Conservation (phyloP, 2,888 invertebrate species). For the Cyclophora punctaria region DNA sequence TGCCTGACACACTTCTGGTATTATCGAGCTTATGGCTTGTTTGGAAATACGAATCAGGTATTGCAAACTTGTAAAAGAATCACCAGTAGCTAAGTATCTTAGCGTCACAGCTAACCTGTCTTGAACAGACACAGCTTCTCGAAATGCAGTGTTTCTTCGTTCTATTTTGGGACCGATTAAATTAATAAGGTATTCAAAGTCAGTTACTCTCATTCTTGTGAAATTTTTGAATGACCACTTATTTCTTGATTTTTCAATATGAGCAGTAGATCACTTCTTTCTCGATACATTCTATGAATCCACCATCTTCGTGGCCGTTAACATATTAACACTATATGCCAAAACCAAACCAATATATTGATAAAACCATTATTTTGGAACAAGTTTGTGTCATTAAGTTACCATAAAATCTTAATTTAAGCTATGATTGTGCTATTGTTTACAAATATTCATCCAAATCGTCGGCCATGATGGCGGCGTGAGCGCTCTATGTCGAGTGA, state of each 20-base stretch:
- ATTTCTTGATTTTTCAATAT: background rate
- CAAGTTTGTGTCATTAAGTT: too few relatives aligned
- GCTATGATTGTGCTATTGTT: too few relatives aligned
- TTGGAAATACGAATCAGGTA: slow-evolving; percentile 14
- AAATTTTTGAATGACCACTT: slow-evolving; percentile 14
- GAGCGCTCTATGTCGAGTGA: too few relatives aligned
- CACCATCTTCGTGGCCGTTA: background rate
- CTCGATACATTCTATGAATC: too few relatives aligned
- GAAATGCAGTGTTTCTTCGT: slow-evolving; percentile 13
- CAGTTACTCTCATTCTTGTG: slow-evolving; percentile 11
- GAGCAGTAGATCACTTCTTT: too few relatives aligned
- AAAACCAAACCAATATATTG: too few relatives aligned
- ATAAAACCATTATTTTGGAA: too few relatives aligned
- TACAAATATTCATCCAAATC: too few relatives aligned
- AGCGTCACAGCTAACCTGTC: slow-evolving; percentile 8
- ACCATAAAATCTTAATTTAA: too few relatives aligned
- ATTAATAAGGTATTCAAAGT: slow-evolving; percentile 11
- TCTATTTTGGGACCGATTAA: slow-evolving; percentile 12
- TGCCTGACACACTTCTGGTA: slow-evolving; percentile 20
- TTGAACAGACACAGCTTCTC: slow-evolving; percentile 7
- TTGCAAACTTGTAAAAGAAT: slow-evolving; percentile 18
- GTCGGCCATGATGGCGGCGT: too few relatives aligned
- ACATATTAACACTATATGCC: too few relatives aligned
- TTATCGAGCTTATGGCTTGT: slow-evolving; percentile 6
- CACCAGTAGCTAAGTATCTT: slow-evolving; percentile 8